phyloP scores from a whole-genome alignment of 2,113 vertebrate genomes.

The Tonatia bakeri region DNA sequence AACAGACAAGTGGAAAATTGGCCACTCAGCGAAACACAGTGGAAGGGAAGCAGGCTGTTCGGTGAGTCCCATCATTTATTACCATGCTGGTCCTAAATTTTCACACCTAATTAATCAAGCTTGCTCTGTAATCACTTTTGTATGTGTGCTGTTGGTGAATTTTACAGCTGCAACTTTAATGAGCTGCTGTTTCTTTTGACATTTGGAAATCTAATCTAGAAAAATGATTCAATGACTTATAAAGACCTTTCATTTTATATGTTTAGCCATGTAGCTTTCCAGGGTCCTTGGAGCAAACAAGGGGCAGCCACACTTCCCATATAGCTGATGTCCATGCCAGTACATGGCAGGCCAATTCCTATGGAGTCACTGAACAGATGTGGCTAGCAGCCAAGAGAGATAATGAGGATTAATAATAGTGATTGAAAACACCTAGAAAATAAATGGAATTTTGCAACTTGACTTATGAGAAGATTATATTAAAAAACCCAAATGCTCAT shows the following conservation, averaged over 20 bases:
- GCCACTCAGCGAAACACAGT: conserved; percentile 60
- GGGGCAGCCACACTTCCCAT: conserved; percentile 37
- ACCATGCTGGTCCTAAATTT: conserved; percentile 65
- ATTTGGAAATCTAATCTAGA: conserved; percentile 76
- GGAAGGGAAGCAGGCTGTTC: conserved; percentile 53
- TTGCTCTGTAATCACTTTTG: conserved; percentile 76
- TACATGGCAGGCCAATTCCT: conserved; percentile 21
- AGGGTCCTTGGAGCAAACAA: conserved; percentile 50
- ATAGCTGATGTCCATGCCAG: background rate
- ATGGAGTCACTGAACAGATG: conserved; percentile 29
- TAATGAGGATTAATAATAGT: conserved; percentile 71
- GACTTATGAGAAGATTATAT: conserved; percentile 53
- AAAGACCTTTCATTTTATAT: conserved; percentile 61
- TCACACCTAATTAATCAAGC: conserved; percentile 80
- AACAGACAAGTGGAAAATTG: conserved; percentile 70
- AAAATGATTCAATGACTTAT: conserved; percentile 65
- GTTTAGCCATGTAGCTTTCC: conserved; percentile 55
- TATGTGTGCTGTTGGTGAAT: conserved; percentile 59
- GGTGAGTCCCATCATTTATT: conserved; percentile 67
- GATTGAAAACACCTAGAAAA: conserved; percentile 47
- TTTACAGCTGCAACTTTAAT: conserved; percentile 73
- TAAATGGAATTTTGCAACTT: conserved; percentile 60
- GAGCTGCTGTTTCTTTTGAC: conserved; percentile 75
- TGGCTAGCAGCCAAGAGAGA: conserved; percentile 22
- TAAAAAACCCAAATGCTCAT: conserved; percentile 24